A percentile compares a stretch with the other conserved stretches of the same genome.
phyloP scores from a whole-genome alignment of 2,113 vertebrate species.

The Desmodus rotundus region DNA sequence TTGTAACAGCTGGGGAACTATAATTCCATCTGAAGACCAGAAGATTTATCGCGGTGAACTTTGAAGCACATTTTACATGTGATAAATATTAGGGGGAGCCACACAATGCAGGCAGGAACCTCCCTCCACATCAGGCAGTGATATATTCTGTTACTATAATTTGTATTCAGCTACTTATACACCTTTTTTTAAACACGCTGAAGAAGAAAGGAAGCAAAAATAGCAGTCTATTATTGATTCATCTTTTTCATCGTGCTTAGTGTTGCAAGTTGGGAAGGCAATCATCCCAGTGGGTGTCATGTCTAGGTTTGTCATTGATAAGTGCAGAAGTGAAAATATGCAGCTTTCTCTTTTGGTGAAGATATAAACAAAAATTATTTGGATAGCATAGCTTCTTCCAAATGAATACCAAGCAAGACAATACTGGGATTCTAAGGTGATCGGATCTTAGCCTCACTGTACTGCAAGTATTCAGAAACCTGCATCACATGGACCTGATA shows the following conservation, averaged over 20 bases:
- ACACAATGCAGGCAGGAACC: background rate
- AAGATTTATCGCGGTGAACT: slow-evolving; percentile 4
- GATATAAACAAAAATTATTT: background rate
- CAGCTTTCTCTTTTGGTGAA: background rate
- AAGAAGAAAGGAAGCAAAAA: background rate
- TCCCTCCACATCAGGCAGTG: background rate
- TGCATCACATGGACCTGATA: background rate
- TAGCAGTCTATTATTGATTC: background rate
- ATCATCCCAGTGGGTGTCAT: background rate
- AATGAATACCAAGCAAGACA: background rate
- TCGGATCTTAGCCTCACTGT: background rate
- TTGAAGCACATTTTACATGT: background rate
- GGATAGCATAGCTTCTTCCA: background rate
- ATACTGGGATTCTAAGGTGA: background rate
- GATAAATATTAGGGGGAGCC: background rate
- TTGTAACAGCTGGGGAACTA: slow-evolving; percentile 28
- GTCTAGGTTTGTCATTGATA: slow-evolving; percentile 28
- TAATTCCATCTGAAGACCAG: background rate
- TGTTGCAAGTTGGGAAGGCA: background rate
- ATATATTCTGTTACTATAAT: background rate
- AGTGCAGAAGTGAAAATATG: background rate
- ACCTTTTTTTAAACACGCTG: background rate
- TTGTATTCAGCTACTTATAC: background rate
- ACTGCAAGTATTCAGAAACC: background rate
- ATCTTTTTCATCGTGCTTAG: background rate